Evolutionary conservation across 2,113 vertebrate species (phyloP).

Genomic region (Budorcas taxicolor): DNA sequence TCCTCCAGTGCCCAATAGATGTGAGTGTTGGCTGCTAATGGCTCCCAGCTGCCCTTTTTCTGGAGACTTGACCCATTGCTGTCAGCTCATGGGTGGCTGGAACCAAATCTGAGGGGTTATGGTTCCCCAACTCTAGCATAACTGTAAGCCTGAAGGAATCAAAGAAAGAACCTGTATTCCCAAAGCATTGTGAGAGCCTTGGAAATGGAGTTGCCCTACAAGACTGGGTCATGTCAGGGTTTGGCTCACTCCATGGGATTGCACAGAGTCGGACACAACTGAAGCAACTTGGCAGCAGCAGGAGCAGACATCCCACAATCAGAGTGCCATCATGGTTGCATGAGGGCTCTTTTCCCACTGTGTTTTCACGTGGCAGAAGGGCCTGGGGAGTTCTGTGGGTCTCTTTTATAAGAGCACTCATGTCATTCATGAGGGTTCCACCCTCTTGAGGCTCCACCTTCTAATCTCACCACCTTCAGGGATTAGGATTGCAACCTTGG

Average conservation of each 20-base stretch:
- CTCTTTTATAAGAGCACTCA: background rate
- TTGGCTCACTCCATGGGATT: background rate
- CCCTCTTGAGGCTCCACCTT: background rate
- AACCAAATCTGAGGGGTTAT: background rate
- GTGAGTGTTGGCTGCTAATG: background rate
- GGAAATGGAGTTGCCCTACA: background rate
- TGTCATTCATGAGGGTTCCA: background rate
- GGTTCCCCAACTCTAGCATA: background rate
- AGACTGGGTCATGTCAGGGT: background rate
- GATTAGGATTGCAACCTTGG: background rate
- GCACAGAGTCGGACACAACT: too few species aligned
- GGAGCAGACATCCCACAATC: background rate
- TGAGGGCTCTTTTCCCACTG: background rate
- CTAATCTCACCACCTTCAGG: background rate
- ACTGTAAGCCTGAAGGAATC: background rate
- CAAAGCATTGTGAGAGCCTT: background rate
- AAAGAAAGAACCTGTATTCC: background rate
- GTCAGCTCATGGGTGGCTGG: background rate
- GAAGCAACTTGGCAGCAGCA: too few species aligned
- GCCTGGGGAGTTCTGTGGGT: background rate
- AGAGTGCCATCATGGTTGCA: background rate
- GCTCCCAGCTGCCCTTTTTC: background rate
- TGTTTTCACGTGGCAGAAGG: background rate
- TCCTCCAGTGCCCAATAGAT: background rate
- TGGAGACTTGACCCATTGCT: background rate